A percentile compares a stretch with the other conserved stretches of the same genome.
These are phyloP conservation scores for Drosophila pruinosa DNA, from an alignment of 1,140 invertebrate species.

Conservation along the genomic window DNA sequence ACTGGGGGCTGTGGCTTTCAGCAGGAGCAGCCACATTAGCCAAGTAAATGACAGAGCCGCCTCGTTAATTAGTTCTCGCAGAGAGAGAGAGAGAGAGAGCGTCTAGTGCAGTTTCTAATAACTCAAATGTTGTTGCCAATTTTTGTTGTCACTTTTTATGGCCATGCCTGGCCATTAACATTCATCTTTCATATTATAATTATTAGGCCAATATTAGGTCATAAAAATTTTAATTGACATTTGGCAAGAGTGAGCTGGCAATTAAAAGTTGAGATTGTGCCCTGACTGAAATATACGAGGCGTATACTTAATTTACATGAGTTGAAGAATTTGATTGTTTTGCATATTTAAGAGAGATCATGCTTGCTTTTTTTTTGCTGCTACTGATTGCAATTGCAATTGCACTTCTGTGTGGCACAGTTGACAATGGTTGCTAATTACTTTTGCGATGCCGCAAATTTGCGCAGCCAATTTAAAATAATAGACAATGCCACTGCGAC, in stretches of 20 bases:
- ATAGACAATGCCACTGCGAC: conserved; percentile 67
- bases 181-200: conserved; percentile 59
- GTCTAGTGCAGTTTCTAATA: conserved; percentile 57
- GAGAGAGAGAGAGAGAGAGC: too few species aligned
- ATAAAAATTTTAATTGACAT: conserved; percentile 67
- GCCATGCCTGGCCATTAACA: conserved; percentile 49
- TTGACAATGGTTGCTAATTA: conserved; percentile 69
- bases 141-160: conserved; percentile 44
- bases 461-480: conserved; percentile 77
- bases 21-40: conserved; percentile 44
- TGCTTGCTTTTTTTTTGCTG: neutral
- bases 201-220: conserved; percentile 66
- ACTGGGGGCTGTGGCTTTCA: neutral
- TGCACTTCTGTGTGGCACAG: conserved; percentile 42
- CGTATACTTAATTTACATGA: neutral
- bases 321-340: neutral
- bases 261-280: conserved; percentile 23
- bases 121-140: conserved; percentile 50
- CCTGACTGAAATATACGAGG: neutral
- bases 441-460: conserved; percentile 75
- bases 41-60: conserved; percentile 41
- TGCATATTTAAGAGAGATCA: neutral
- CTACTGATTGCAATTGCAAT: conserved; percentile 1
- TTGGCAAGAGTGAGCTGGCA: conserved; percentile 2
- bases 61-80: conserved; percentile 58